Conservation (phyloP, 1,140 invertebrate species). For the Aphis craccivora region DNA sequence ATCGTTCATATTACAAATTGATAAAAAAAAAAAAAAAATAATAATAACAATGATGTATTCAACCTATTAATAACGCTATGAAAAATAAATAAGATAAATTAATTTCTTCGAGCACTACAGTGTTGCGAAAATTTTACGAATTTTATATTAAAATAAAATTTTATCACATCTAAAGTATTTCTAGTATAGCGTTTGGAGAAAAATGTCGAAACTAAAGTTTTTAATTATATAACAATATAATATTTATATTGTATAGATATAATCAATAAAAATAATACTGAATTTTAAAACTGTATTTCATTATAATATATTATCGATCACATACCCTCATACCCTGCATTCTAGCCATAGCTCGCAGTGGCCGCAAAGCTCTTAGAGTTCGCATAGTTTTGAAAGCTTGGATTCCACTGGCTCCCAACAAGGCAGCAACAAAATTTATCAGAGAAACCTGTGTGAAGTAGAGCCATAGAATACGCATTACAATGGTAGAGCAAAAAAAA, state of each 20-base stretch:
- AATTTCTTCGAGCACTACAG: conserved; percentile 10
- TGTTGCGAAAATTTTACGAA: conserved; percentile 4
- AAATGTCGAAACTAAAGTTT: conserved; percentile 9
- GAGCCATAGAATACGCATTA: conserved; percentile 65
- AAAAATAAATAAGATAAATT: not conserved
- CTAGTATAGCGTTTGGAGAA: conserved; percentile 16
- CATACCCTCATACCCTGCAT: conserved; percentile 98
- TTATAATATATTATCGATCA: conserved; percentile 63
- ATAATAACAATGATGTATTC: not conserved
- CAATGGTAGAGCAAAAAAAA: conserved; percentile 59
- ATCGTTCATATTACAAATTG: not conserved
- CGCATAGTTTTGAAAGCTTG: conserved; percentile 98
- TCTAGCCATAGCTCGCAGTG: conserved; percentile 93
- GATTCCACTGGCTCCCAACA: conserved; percentile 91
- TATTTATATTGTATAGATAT: not conserved
- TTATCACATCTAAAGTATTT: conserved; percentile 7
- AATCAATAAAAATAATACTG: conserved; percentile 37
- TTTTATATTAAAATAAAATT: not conserved
- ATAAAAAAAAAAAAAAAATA: conserved; percentile 11
- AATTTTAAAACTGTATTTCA: conserved; percentile 6
- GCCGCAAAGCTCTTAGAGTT: conserved; percentile 92
- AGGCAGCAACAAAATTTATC: conserved; percentile 95
- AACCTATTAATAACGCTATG: not conserved
- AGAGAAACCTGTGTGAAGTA: conserved; percentile 85
- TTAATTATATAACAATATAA: not conserved